Percentiles rank a stretch among this genome's conserved stretches.
Evolutionary conservation across 2,797 vertebrate genomes (phyloP).

Genomic region (Coranthus polyacanthus): DNA sequence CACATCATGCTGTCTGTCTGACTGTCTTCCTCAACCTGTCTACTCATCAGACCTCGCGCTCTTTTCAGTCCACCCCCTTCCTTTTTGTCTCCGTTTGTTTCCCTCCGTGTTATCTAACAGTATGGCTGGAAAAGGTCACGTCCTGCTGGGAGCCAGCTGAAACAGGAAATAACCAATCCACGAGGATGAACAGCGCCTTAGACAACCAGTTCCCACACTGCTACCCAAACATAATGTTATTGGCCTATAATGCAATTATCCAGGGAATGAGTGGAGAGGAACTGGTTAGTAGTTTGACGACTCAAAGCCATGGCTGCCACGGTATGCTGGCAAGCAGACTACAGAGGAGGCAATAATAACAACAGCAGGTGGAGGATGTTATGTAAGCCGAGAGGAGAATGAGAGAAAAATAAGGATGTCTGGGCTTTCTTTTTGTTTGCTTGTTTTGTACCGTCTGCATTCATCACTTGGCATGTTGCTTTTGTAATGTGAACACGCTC

Average conservation of each 20-base stretch:
- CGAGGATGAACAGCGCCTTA: slow-evolving; percentile 41
- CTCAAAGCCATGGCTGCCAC: slow-evolving; percentile 8
- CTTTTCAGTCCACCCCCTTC: slow-evolving; percentile 29
- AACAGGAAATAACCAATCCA: slow-evolving; percentile 70
- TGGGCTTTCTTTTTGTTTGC: slow-evolving; percentile 32
- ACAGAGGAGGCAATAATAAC: slow-evolving; percentile 50
- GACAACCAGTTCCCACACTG: slow-evolving; percentile 69
- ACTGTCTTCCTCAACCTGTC: slow-evolving; percentile 42
- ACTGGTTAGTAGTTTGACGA: slow-evolving; percentile 40
- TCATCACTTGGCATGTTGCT: slow-evolving; percentile 11
- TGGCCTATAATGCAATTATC: slow-evolving; percentile 66
- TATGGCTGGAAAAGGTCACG: slow-evolving; percentile 42
- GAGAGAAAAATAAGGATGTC: slow-evolving; percentile 48
- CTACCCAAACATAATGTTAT: slow-evolving; percentile 61
- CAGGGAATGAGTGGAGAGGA: slow-evolving; percentile 23
- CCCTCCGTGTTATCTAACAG: slow-evolving; percentile 62
- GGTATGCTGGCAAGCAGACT: slow-evolving; percentile 37
- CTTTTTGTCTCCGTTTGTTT: slow-evolving; percentile 22
- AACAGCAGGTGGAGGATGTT: slow-evolving; percentile 63
- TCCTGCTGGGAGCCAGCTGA: slow-evolving; percentile 43
- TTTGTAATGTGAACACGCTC: slow-evolving; percentile 28
- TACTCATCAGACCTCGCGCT: slow-evolving; percentile 28
- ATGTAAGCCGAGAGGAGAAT: slow-evolving; percentile 50
- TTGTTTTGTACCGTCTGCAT: slow-evolving; percentile 31
- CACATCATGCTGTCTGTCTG: slow-evolving; percentile 28